Conservation (phyloP, 1,140 invertebrate species). For the Andrena cerasifolii region DNA sequence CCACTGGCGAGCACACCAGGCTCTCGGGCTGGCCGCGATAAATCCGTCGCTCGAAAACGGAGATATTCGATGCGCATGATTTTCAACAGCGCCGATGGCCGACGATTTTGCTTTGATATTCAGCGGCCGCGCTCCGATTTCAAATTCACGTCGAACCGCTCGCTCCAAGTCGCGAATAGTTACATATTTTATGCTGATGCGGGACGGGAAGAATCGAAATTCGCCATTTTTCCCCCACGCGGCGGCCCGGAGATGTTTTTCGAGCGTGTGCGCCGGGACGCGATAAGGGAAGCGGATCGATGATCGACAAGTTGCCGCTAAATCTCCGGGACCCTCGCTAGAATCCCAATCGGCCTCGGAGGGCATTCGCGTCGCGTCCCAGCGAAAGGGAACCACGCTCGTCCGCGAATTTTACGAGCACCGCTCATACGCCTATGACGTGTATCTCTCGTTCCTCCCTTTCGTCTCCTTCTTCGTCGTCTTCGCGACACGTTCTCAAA, state of each 20-base stretch:
- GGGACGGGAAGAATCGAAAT: background rate
- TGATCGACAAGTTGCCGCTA: background rate
- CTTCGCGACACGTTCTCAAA: slow-evolving; percentile 35
- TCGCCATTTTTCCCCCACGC: slow-evolving; percentile 19
- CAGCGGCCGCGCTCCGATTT: slow-evolving; percentile 4
- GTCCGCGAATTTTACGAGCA: background rate
- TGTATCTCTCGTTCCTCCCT: background rate
- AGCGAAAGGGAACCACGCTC: background rate
- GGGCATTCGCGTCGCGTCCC: background rate
- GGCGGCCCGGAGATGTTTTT: background rate
- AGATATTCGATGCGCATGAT: slow-evolving; percentile 37
- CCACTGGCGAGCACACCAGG: background rate
- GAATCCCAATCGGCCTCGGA: background rate
- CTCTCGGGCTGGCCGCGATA: slow-evolving; percentile 13
- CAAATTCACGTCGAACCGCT: slow-evolving; percentile 18
- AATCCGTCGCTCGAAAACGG: slow-evolving; percentile 34
- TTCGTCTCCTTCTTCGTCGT: background rate
- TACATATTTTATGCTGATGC: slow-evolving; percentile 40
- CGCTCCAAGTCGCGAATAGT: slow-evolving; percentile 17
- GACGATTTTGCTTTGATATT: slow-evolving; percentile 34
- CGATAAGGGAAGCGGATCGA: background rate
- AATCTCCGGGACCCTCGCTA: background rate
- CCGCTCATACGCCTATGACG: slow-evolving; percentile 23
- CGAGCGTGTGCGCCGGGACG: background rate
- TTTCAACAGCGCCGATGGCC: background rate